Evolutionary conservation across 1,140 invertebrate genomes (phyloP), one percentile per base, ranked within the genome.

Genomic region (Macrocentrus cingulum): DNA sequence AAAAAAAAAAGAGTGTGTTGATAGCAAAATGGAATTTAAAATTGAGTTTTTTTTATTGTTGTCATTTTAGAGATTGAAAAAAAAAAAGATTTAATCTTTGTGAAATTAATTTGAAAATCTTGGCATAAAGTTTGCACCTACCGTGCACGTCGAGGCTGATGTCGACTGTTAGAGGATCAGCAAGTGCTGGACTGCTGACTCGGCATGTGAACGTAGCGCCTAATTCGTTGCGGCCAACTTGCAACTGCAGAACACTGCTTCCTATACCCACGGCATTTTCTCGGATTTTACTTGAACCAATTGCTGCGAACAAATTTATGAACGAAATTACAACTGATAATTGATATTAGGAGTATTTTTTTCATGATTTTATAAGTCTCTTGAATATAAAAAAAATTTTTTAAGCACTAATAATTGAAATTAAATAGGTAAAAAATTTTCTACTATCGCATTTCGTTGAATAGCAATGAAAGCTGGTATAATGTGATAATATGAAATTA

Each of bases 91-190:
- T n/a, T n/a, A n/a, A n/a, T n/a, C n/a, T n/a, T n/a, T n/a, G n/a
- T n/a, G n/a, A n/a, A n/a, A n/a, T n/a, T n/a, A n/a, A n/a, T n/a
- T n/a, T n/a, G n/a, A n/a, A n/a, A n/a, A n/a, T n/a, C n/a, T n/a
- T n/a, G 9, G 19, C 8, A n/a, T n/a, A 15, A 50, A 55, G 51
- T 42, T 48, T 36, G 25, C 59, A 79, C 86, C 85, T 78, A 95
- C 92, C 91, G 81, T 92, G 85, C 48, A 95, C 86, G 72, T 94
- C 88, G 18, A 92, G 79, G 60, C 85, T 82, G 44, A 94, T 82
- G 69, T 83, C 83, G 61, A 79, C 71, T 34, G 83, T 82, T 39
- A 91, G 82, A n/a, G 88, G 85, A 48, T 83, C 77, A 19, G 84
- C 80, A 22, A 93, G 80, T 1, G 91, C 89, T 16, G 84, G 84